phyloP scores from a whole-genome alignment of 1,140 invertebrate genomes.

The Daktulosphaira vitifoliae region DNA sequence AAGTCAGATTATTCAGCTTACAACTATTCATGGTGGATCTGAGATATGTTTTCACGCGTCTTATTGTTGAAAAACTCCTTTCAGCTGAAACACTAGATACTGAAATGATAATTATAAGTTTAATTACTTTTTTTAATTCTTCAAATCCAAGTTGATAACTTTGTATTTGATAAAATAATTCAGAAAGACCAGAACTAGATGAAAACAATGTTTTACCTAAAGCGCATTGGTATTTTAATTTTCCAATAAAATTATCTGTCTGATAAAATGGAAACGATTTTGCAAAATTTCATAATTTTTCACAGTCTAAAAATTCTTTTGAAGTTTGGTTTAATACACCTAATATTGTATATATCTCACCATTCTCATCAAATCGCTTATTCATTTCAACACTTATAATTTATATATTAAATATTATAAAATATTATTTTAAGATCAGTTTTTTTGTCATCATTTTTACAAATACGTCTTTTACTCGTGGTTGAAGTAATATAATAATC shows the following conservation, averaged over 20 bases:
- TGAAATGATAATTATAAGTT: neutral
- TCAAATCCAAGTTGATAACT: neutral
- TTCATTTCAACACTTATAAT: neutral
- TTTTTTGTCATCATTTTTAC: too few species aligned
- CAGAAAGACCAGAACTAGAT: neutral
- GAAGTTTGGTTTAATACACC: neutral
- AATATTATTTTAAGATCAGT: neutral
- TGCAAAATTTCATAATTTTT: too few species aligned
- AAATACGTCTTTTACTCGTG: too few species aligned
- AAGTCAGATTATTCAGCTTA: too few species aligned
- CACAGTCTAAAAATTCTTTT: too few species aligned
- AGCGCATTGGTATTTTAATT: too few species aligned
- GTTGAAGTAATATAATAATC: too few species aligned
- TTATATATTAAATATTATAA: too few species aligned
- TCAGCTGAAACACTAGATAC: neutral
- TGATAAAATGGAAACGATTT: too few species aligned
- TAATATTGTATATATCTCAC: neutral
- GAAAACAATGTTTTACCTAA: too few species aligned
- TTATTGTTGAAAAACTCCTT: neutral
- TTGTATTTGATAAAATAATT: neutral
- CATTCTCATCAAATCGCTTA: neutral
- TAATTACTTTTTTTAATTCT: too few species aligned
- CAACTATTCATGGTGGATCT: slow-evolving; percentile 12
- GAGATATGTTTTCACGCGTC: neutral
- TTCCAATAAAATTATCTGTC: too few species aligned